Base-by-base conservation (phyloP, 2,888 invertebrate genomes). In the Asteroscopus sphinx region DNA sequence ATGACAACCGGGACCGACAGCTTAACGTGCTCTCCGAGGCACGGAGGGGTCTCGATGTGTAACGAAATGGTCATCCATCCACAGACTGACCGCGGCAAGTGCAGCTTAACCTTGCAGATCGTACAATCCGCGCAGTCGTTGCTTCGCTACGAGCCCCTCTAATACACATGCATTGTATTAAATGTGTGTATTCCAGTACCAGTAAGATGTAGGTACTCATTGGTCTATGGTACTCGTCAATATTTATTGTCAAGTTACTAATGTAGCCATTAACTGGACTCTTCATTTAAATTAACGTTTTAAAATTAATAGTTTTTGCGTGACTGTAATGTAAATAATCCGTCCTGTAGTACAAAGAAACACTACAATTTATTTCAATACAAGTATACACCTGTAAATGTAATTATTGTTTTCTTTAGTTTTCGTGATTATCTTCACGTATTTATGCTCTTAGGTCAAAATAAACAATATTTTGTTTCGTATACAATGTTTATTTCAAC, bases 401-500 rank as follows among this genome's bases (percentile, higher is more conserved):
- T 15, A 0, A 35, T 30, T 12, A 36, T 51, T 56, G 48, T 66
- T 40, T 68, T 41, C 41, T 62, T 68, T 35, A 49, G 17, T 62
- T 62, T 62, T 49, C 25, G 11, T 69, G 42, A 62, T 69, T 55
- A 54, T 55, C 55, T 69, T 39, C 30, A 54, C 36, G 45, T 66
- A 49, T 55, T 55, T 47, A 40, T 56, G 28, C 15, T 69, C 32
- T 33, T 47, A 64, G 49, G 49, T 63, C 49, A 46, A 51, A 63
- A 69, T 69, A 65, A 65, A 65, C 64, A 69, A 66, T 44, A 66
- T 69, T 55, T 11, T 51, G 70, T 63, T 47, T 36, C 32, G 16
- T 32, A n/a, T n/a, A 13, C 16, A 33, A 28, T 64, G 62, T 68
- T 64, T 68, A 47, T 68, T 64, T 68, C 46, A 64, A 64, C 68